phyloP scores from a whole-genome alignment of 2,113 vertebrate species.

The Bos javanicus region DNA sequence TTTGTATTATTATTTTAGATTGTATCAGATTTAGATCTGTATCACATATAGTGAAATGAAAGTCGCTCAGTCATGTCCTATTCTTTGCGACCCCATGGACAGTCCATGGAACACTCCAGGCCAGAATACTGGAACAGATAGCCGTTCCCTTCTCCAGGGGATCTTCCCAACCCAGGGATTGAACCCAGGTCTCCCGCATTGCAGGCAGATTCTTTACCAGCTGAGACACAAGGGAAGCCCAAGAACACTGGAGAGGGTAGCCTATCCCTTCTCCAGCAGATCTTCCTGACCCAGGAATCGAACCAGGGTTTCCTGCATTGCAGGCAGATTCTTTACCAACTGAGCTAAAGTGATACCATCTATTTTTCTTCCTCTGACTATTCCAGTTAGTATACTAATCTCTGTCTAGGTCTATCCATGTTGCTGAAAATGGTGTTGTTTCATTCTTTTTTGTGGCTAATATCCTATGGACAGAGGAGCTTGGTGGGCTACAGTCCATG shows the following conservation, averaged over 20 bases:
- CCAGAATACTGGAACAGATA: background rate
- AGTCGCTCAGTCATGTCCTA: background rate
- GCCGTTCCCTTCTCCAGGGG: background rate
- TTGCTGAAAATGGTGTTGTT: background rate
- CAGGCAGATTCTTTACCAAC: background rate
- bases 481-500: background rate
- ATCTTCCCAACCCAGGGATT: background rate
- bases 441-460: background rate
- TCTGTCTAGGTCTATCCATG: background rate
- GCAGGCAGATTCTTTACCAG: background rate
- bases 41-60: background rate
- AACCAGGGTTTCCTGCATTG: background rate
- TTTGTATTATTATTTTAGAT: background rate
- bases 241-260: background rate
- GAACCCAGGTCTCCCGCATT: background rate
- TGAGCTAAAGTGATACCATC: background rate
- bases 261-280: background rate
- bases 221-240: background rate
- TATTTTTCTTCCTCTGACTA: background rate
- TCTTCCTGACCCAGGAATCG: accelerated
- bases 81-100: background rate
- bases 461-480: background rate
- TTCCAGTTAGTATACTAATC: background rate
- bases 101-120: background rate
- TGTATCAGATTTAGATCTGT: background rate